Evolutionary conservation across 2,797 vertebrate genomes (phyloP).

Genomic region (Amniataba percoides): DNA sequence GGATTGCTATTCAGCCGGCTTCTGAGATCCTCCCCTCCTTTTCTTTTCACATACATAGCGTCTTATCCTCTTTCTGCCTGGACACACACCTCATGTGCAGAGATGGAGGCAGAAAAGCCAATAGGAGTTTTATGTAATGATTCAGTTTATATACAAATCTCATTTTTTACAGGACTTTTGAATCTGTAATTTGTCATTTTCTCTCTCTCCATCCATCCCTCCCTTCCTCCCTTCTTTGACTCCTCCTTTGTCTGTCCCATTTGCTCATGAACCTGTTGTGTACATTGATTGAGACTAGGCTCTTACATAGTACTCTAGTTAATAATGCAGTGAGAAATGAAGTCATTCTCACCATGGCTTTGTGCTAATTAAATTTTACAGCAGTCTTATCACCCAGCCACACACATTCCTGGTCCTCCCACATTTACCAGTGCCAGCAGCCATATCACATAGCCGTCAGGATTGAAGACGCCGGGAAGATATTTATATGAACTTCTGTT

Average conservation of each 20-base stretch:
- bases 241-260: slow-evolving; percentile 1
- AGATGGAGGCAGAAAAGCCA: slow-evolving; percentile 11
- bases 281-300: slow-evolving; percentile 69
- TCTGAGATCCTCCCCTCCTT: slow-evolving; percentile 42
- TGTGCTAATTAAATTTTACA: slow-evolving; percentile 91
- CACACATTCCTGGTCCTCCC: slow-evolving; percentile 84
- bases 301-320: slow-evolving; percentile 66
- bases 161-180: slow-evolving; percentile 5
- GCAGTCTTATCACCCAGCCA: slow-evolving; percentile 86
- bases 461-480: slow-evolving; percentile 62
- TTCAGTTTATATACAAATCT: slow-evolving; percentile 32
- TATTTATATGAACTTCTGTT: slow-evolving; percentile 75
- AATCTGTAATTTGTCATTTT: slow-evolving; percentile 23
- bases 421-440: slow-evolving; percentile 81
- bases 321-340: slow-evolving; percentile 84
- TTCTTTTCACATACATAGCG: slow-evolving; percentile 29
- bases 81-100: slow-evolving; percentile 18
- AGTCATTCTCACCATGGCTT: slow-evolving; percentile 81
- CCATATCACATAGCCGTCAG: slow-evolving; percentile 74
- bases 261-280: slow-evolving; percentile 63
- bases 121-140: not conserved
- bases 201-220: not conserved
- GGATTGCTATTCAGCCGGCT: slow-evolving; percentile 74
- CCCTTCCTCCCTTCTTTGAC: not conserved
- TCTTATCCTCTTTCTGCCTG: slow-evolving; percentile 4